Evolutionary conservation across 2,113 vertebrate genomes (phyloP).

Genomic region (Emydura subglobosa): DNA sequence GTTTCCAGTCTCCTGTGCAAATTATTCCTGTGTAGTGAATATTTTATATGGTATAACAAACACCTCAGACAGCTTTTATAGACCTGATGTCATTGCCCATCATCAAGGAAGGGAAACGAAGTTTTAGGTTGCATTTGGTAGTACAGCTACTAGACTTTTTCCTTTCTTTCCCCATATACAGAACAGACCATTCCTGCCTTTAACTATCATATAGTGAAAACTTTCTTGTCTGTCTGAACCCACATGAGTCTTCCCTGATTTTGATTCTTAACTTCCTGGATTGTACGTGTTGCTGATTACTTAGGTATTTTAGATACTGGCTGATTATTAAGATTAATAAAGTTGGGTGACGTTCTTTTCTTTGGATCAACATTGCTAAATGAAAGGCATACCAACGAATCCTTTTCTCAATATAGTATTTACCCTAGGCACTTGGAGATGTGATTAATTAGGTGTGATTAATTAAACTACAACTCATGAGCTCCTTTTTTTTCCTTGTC

Average conservation of each 20-base stretch:
- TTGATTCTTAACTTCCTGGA: background rate
- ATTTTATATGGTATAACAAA: background rate
- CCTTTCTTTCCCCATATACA: background rate
- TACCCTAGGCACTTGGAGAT: conserved; percentile 12
- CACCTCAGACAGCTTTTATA: background rate
- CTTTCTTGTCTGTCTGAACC: background rate
- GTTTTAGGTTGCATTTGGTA: background rate
- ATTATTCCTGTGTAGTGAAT: background rate
- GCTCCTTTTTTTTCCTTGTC: conserved; percentile 16
- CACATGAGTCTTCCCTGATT: background rate
- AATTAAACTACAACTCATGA: conserved; percentile 46
- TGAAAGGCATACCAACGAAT: background rate
- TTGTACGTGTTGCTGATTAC: background rate
- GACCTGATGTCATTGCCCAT: background rate
- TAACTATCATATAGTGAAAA: background rate
- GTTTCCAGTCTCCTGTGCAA: background rate
- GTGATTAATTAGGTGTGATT: conserved; percentile 50
- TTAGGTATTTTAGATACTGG: background rate
- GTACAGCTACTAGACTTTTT: background rate
- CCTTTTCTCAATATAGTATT: conserved; percentile 12
- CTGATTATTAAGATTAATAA: background rate
- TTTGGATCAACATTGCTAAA: background rate
- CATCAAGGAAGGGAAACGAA: background rate
- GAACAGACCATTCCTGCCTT: background rate
- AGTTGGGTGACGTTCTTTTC: background rate